phyloP scores from a whole-genome alignment of 2,888 invertebrate species.

The Lycophotia porphyrea region DNA sequence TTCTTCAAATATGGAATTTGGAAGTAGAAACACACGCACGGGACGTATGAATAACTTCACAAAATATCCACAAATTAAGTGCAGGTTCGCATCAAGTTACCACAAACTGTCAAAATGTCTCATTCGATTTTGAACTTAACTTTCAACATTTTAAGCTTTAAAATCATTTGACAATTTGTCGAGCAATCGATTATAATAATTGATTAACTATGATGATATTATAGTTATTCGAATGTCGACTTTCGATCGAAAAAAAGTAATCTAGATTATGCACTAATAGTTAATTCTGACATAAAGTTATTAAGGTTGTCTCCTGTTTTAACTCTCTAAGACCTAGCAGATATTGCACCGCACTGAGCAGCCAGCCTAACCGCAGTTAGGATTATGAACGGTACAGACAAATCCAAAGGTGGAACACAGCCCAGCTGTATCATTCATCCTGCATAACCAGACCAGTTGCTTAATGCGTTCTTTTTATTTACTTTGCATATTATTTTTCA shows the following conservation, averaged over 20 bases:
- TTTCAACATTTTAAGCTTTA: too few relatives aligned
- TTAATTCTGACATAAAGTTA: slow-evolving; percentile 8
- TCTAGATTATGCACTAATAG: background rate
- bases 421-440: slow-evolving; percentile 10
- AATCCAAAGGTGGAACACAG: slow-evolving; percentile 10
- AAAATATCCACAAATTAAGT: background rate
- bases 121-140: too few relatives aligned
- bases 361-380: slow-evolving; percentile 11
- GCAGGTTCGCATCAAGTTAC: slow-evolving; percentile 1
- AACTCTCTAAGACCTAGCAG: slow-evolving; percentile 11
- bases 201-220: background rate
- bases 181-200: background rate
- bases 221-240: background rate
- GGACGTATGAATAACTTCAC: slow-evolving; percentile 13
- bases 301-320: slow-evolving; percentile 26
- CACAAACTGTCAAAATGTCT: too few relatives aligned
- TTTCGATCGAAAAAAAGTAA: slow-evolving; percentile 6
- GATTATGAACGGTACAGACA: slow-evolving; percentile 13
- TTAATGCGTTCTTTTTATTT: background rate
- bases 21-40: slow-evolving; percentile 16
- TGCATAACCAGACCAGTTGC: slow-evolving; percentile 23
- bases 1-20: background rate
- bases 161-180: too few relatives aligned
- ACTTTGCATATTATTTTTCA: background rate
- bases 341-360: slow-evolving; percentile 2